Percentiles rank a stretch among this genome's conserved stretches.
phyloP scores from a whole-genome alignment of 2,113 vertebrate genomes.

The Pavo muticus region DNA sequence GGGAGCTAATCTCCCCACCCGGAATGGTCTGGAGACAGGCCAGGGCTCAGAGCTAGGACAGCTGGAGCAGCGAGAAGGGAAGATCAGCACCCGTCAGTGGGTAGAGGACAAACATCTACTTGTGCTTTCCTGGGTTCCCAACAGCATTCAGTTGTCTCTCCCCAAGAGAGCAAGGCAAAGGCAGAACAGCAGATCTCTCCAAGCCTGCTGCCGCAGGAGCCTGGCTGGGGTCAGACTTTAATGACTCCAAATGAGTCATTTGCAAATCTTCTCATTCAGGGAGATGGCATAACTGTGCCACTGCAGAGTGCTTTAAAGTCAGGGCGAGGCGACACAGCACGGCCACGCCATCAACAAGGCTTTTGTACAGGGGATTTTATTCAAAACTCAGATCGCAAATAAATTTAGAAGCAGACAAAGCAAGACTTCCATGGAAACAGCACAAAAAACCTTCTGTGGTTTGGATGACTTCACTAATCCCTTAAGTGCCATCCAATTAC shows the following conservation, averaged over 20 bases:
- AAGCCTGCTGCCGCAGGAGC: not conserved
- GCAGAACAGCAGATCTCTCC: not conserved
- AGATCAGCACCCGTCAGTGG: not conserved
- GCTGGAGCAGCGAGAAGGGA: not conserved
- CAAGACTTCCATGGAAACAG: slow-evolving; percentile 32
- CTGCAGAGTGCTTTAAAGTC: not conserved
- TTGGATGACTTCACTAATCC: slow-evolving; percentile 44
- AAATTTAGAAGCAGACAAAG: slow-evolving; percentile 39
- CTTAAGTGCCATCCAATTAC: slow-evolving; percentile 70
- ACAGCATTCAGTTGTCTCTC: not conserved
- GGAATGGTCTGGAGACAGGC: not conserved
- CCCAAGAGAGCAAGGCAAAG: not conserved
- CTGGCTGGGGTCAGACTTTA: not conserved
- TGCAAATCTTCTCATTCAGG: not conserved
- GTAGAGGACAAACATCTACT: not conserved
- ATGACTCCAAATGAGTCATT: not conserved
- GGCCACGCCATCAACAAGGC: not conserved
- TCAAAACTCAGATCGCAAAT: not conserved
- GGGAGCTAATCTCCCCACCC: not conserved
- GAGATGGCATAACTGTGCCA: not conserved
- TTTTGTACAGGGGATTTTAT: not conserved
- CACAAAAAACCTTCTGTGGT: slow-evolving; percentile 23
- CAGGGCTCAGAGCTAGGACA: not conserved
- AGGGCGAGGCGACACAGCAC: not conserved
- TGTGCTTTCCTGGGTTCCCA: not conserved